These are phyloP conservation scores for Lateolabrax maculatus DNA, from an alignment of 2,797 vertebrate genomes.

Conservation along the genomic window DNA sequence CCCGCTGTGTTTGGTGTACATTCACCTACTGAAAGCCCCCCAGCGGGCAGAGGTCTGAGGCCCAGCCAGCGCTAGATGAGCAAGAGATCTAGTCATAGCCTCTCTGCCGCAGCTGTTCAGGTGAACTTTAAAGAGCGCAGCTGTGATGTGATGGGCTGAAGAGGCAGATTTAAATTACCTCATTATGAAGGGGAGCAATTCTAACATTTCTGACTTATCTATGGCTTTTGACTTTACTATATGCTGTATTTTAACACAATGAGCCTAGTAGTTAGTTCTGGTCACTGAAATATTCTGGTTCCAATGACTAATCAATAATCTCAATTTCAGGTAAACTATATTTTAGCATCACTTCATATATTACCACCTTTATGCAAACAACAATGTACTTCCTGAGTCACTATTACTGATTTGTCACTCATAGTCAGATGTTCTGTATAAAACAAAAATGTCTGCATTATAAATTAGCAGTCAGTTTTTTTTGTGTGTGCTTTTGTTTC, in stretches of 20 bases:
- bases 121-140: slow-evolving; percentile 54
- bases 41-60: slow-evolving; percentile 9
- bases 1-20: slow-evolving; percentile 24
- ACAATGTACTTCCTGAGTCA: neutral
- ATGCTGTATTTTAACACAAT: neutral
- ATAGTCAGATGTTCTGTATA: neutral
- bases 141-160: slow-evolving; percentile 19
- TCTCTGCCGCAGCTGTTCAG: slow-evolving; percentile 66
- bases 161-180: slow-evolving; percentile 30
- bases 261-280: too few relatives aligned
- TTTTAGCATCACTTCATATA: neutral
- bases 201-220: slow-evolving; percentile 16
- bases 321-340: neutral
- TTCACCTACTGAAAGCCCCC: slow-evolving; percentile 18
- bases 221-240: neutral
- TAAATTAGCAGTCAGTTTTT: too few relatives aligned
- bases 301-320: neutral
- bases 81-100: slow-evolving; percentile 16
- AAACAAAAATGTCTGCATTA: neutral
- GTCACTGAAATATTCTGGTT: neutral
- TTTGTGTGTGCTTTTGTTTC: neutral
- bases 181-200: slow-evolving; percentile 24
- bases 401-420: neutral
- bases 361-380: neutral
- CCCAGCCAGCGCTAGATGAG: slow-evolving; percentile 14